Evolutionary conservation across 2,797 vertebrate genomes (phyloP).

Genomic region (Sebastes iracundus): DNA sequence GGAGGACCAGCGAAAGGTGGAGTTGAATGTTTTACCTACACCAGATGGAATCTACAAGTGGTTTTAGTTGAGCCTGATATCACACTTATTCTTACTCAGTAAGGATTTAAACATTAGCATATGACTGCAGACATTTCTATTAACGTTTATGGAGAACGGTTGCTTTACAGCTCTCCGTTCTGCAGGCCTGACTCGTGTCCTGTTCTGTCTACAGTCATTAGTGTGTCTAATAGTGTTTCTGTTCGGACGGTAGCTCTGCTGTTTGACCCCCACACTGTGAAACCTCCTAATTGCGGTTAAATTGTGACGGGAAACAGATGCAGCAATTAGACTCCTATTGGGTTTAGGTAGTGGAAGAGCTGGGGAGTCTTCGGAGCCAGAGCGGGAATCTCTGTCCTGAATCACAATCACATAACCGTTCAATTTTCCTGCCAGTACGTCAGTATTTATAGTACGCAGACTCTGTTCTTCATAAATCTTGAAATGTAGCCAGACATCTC

Average conservation of each 20-base stretch:
- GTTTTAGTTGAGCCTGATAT: slow-evolving; percentile 9
- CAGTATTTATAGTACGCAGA: slow-evolving; percentile 20
- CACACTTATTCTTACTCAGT: background rate
- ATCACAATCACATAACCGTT: slow-evolving; percentile 44
- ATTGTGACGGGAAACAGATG: slow-evolving; percentile 62
- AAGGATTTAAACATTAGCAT: slow-evolving; percentile 9
- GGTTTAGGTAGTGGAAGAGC: slow-evolving; percentile 35
- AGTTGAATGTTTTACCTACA: slow-evolving; percentile 46
- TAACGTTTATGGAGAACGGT: background rate
- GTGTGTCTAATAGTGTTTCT: slow-evolving; percentile 30
- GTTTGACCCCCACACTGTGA: slow-evolving; percentile 42
- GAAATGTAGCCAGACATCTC: background rate
- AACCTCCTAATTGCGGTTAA: slow-evolving; percentile 55
- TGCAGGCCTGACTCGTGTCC: slow-evolving; percentile 23
- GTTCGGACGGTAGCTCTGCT: slow-evolving; percentile 41
- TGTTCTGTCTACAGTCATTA: slow-evolving; percentile 49
- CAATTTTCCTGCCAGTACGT: background rate
- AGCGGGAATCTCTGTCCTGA: slow-evolving; percentile 3
- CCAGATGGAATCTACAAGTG: slow-evolving; percentile 40
- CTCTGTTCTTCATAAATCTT: slow-evolving; percentile 11
- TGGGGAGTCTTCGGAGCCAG: background rate
- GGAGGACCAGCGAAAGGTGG: slow-evolving; percentile 13
- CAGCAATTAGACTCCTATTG: slow-evolving; percentile 46
- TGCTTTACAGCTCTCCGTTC: background rate
- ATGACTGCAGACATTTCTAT: slow-evolving; percentile 23